Conservation (phyloP, 2,113 vertebrate species). For the Dromaius novaehollandiae region DNA sequence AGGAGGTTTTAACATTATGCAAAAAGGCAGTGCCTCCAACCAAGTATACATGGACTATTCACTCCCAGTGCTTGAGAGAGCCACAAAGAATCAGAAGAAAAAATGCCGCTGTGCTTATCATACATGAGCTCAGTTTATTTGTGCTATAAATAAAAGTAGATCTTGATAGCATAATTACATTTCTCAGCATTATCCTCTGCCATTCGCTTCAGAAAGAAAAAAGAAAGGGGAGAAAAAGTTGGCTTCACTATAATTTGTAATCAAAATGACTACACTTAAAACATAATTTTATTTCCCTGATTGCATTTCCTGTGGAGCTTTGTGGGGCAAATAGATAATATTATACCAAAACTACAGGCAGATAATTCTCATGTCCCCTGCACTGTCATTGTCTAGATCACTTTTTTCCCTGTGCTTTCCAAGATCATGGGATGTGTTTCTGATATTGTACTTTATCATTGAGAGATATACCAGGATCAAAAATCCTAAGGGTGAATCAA, state of each 20-base stretch:
- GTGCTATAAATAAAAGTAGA: constrained; percentile 67
- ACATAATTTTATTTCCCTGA: constrained; percentile 61
- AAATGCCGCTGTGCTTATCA: constrained; percentile 26
- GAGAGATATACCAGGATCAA: neutral
- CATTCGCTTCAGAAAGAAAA: constrained; percentile 59
- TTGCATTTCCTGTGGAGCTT: constrained; percentile 58
- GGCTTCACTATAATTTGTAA: constrained; percentile 54
- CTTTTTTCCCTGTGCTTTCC: neutral
- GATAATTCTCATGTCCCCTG: neutral
- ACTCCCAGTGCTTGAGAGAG: neutral
- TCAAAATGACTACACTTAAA: constrained; percentile 70
- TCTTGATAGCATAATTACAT: constrained; percentile 68
- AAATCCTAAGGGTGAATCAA: neutral
- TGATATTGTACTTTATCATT: neutral
- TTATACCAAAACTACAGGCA: neutral
- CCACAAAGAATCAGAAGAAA: constrained; percentile 12
- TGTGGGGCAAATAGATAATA: constrained; percentile 53
- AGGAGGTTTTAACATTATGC: constrained; percentile 7
- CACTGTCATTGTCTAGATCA: neutral
- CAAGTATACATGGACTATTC: neutral
- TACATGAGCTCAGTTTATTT: constrained; percentile 60
- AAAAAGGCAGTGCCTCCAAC: constrained; percentile 12
- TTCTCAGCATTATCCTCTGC: constrained; percentile 66
- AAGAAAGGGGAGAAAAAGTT: constrained; percentile 37
- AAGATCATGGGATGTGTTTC: neutral